Evolutionary conservation across 2,888 invertebrate species (phyloP).

Genomic region (Caenorhabditis sp.): DNA sequence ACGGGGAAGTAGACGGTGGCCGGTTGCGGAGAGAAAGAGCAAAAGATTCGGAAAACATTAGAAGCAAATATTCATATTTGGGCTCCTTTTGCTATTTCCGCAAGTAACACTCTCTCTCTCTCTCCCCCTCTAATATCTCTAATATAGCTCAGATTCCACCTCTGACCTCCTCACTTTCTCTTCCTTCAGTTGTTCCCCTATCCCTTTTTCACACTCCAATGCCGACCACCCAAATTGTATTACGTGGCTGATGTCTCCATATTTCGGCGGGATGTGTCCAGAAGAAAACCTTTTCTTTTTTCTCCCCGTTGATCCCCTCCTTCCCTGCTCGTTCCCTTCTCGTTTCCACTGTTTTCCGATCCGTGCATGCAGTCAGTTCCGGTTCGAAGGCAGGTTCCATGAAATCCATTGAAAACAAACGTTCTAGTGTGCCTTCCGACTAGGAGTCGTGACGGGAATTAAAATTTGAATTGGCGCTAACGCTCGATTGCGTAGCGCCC

Average conservation of each 20-base stretch:
- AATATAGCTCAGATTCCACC: background rate
- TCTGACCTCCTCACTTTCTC: background rate
- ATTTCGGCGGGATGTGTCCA: no score
- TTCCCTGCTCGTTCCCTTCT: no score
- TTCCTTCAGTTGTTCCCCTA: background rate
- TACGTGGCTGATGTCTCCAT: no score
- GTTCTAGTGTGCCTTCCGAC: no score
- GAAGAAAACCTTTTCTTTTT: no score
- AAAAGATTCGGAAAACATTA: background rate
- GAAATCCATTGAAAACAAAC: no score
- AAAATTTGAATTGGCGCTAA: no score
- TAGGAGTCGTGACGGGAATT: no score
- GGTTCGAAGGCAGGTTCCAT: no score
- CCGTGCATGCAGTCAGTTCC: no score
- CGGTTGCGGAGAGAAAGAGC: background rate
- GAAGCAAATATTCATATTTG: conserved; percentile 34
- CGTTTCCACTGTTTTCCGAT: no score
- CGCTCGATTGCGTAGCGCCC: no score
- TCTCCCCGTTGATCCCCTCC: background rate
- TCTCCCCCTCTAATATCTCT: background rate
- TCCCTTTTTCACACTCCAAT: conserved; percentile 29
- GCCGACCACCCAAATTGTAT: conserved; percentile 19
- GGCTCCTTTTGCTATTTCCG: conserved; percentile 24
- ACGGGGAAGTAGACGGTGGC: background rate
- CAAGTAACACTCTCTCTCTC: conserved; percentile 37